These are phyloP conservation scores for Eudasyphora cyanicolor DNA, from an alignment of 2,888 invertebrate genomes.

Conservation along the genomic window DNA sequence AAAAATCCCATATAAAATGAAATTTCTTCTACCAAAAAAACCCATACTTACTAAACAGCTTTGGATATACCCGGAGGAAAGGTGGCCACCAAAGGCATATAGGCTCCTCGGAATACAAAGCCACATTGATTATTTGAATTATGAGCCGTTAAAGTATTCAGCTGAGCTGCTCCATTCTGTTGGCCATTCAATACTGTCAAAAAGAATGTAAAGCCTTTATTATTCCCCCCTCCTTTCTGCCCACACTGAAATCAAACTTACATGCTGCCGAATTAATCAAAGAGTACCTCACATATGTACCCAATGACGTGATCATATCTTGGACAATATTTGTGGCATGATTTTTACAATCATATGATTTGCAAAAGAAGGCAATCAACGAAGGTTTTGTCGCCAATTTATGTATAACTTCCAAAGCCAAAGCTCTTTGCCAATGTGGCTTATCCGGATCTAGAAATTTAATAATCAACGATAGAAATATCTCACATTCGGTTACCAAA, in stretches of 20 bases:
- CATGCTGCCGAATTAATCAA: conserved; percentile 83
- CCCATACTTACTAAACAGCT: conserved; percentile 91
- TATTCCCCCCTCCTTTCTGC: neutral
- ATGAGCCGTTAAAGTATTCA: conserved; percentile 69
- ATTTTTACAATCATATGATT: conserved; percentile 96
- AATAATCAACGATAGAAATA: conserved; percentile 96
- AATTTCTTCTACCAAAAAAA: neutral
- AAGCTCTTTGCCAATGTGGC: conserved; percentile 96
- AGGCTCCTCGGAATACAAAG: conserved; percentile 95
- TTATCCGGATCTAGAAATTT: conserved; percentile 99
- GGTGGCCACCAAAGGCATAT: conserved; percentile 92
- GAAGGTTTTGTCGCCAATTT: conserved; percentile 94
- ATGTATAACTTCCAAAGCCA: conserved; percentile 97
- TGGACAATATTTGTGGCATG: conserved; percentile 96
- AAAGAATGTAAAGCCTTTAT: neutral
- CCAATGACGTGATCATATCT: conserved; percentile 96
- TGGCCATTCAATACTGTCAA: conserved; percentile 72
- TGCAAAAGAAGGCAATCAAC: conserved; percentile 93
- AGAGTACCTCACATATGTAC: conserved; percentile 95
- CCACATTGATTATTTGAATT: conserved; percentile 83
- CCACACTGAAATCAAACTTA: conserved; percentile 61
- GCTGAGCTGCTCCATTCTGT: conserved; percentile 71
- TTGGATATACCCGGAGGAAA: conserved; percentile 93
- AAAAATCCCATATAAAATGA: neutral
- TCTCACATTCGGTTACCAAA: conserved; percentile 98